Evolutionary conservation across 2,888 invertebrate genomes (phyloP).

Genomic region (Callosobruchus maculatus): DNA sequence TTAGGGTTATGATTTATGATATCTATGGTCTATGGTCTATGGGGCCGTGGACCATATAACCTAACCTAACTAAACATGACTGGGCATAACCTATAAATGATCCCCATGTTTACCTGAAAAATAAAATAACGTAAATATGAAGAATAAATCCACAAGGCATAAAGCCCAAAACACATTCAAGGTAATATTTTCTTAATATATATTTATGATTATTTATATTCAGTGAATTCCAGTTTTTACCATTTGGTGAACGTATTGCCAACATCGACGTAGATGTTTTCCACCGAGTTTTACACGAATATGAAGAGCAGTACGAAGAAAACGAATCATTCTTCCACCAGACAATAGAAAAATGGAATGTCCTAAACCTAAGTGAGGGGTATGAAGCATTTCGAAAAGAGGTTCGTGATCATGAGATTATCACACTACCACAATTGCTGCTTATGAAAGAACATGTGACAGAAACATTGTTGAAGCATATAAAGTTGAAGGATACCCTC

Average conservation of each 20-base stretch:
- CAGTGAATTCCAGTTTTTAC: conserved; percentile 66
- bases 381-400: conserved; percentile 75
- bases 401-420: conserved; percentile 59
- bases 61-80: neutral
- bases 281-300: conserved; percentile 76
- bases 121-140: conserved; percentile 52
- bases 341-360: conserved; percentile 84
- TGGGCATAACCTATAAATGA: neutral
- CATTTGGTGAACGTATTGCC: conserved; percentile 83
- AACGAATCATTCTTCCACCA: conserved; percentile 77
- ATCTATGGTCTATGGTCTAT: neutral
- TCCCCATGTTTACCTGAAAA: neutral
- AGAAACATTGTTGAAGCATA: conserved; percentile 66
- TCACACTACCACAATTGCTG: conserved; percentile 81
- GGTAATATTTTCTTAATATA: conserved; percentile 50
- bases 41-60: neutral
- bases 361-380: conserved; percentile 80
- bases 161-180: conserved; percentile 76
- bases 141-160: conserved; percentile 68
- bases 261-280: conserved; percentile 85
- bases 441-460: conserved; percentile 76
- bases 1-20: neutral
- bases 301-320: conserved; percentile 65
- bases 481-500: conserved; percentile 67
- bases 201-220: neutral